These are phyloP conservation scores for Nephrotoma guestfalica DNA, from an alignment of 2,888 invertebrate species.

Conservation along the genomic window DNA sequence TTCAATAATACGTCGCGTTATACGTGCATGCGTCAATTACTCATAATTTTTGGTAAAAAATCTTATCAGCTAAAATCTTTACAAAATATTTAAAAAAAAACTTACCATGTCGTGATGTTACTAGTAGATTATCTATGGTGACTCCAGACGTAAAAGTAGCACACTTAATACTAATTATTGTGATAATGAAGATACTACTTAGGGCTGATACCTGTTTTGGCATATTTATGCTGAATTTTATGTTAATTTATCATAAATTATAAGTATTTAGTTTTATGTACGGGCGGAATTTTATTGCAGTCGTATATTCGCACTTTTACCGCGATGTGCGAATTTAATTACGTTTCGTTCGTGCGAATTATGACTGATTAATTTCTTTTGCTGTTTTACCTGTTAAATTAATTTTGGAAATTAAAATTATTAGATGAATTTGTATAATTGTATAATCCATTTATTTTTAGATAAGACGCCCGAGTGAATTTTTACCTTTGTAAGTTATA, in stretches of 20 bases:
- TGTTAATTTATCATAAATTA: neutral
- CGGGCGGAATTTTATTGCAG: neutral
- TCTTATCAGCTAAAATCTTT: neutral
- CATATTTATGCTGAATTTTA: neutral
- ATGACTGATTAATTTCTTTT: neutral
- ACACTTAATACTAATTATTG: neutral
- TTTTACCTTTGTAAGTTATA: neutral
- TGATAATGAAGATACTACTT: neutral
- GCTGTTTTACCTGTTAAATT: neutral
- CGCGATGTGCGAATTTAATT: neutral
- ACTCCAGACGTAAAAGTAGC: conserved; percentile 11
- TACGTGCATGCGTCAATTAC: neutral
- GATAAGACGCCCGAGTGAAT: neutral
- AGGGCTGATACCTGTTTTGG: neutral
- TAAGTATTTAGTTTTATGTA: neutral
- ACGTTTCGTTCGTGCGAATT: neutral
- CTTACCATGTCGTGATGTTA: conserved; percentile 31
- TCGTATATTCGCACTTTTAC: neutral
- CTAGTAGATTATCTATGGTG: conserved; percentile 30
- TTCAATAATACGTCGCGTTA: neutral
- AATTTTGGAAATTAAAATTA: neutral
- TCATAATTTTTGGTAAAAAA: neutral
- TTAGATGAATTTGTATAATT: neutral
- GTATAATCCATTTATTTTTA: neutral
- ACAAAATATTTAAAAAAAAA: conserved; percentile 1